A percentile compares a stretch with the other conserved stretches of the same genome.
These are phyloP conservation scores for Euzetes globulus DNA, from an alignment of 2,888 invertebrate genomes.

Conservation along the genomic window DNA sequence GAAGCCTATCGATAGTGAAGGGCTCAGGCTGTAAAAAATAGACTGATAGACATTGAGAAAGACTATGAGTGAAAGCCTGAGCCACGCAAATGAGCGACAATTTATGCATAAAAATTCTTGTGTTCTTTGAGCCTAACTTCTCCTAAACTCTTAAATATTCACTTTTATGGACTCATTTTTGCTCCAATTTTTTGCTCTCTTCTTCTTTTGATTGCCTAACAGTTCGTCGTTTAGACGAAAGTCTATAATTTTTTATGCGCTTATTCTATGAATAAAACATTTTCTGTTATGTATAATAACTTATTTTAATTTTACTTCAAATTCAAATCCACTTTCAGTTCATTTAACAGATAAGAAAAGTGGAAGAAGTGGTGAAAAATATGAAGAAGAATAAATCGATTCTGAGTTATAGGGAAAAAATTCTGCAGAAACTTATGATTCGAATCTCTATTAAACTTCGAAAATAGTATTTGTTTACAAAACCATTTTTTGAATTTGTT, in stretches of 20 bases:
- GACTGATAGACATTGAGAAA: background rate
- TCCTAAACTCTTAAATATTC: background rate
- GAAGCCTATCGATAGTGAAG: conserved; percentile 22
- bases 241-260: conserved; percentile 27
- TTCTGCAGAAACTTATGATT: no score
- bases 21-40: conserved; percentile 15
- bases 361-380: background rate
- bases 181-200: background rate
- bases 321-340: conserved; percentile 15
- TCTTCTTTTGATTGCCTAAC: conserved; percentile 18
- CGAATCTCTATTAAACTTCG: no score
- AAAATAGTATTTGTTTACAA: no score
- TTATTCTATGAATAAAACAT: conserved; percentile 26
- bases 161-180: conserved; percentile 17
- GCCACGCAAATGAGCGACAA: conserved; percentile 30
- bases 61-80: background rate
- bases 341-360: conserved; percentile 10
- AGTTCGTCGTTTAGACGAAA: conserved; percentile 24
- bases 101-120: conserved; percentile 24
- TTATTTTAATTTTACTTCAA: conserved; percentile 14
- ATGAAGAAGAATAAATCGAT: background rate
- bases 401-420: background rate
- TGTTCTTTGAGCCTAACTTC: background rate
- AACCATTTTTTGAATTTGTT: no score
- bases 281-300: conserved; percentile 25